Evolutionary conservation across 1,140 invertebrate genomes (phyloP), one percentile per base, ranked within the genome.

Genomic region (Drosophila sp.): DNA sequence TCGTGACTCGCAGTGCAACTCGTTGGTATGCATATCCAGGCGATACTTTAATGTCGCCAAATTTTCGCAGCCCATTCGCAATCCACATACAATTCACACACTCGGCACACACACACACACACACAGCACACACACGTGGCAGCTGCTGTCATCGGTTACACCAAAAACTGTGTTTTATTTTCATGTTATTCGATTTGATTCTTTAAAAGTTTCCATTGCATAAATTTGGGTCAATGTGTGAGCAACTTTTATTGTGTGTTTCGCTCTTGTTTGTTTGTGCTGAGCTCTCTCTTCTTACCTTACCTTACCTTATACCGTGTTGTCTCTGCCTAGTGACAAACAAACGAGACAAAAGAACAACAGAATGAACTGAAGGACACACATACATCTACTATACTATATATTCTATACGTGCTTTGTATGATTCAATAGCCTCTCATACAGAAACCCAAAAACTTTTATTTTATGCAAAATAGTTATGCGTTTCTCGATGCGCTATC

Each of bases 391-490:
- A n/a, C n/a, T n/a, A n/a, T n/a, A n/a, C 21, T 21, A 45, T 18
- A 21, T 11, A 45, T 8, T n/a, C n/a, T n/a, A n/a, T 70, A 81
- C 79, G 80, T 81, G 79, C 71, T 82, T 78, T 78, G 79, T 81
- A 70, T 72, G 70, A 72, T 65, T 72, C 70, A 72, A 72, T 72
- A 72, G 69, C 36, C 43, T 21, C 16, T 8, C 27, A 29, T 16
- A 36, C n/a, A 25, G 25, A 29, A 48, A 43, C 32, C 64, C 16
- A 65, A 59, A 59, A 81, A 75, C 67, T 87, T 84, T 84, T 84
- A 81, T 84, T 84, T 84, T 84, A 84, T 84, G 82, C 78, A 84
- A 84, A 84, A 81, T 84, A 87, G 81, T 87, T 87, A 71, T 87
- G 74, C 77, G 64, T 80, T 62, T 59, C 50, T 65, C 59, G 56